phyloP scores from a whole-genome alignment of 2,888 invertebrate species.

The Argynnis bischoffii region DNA sequence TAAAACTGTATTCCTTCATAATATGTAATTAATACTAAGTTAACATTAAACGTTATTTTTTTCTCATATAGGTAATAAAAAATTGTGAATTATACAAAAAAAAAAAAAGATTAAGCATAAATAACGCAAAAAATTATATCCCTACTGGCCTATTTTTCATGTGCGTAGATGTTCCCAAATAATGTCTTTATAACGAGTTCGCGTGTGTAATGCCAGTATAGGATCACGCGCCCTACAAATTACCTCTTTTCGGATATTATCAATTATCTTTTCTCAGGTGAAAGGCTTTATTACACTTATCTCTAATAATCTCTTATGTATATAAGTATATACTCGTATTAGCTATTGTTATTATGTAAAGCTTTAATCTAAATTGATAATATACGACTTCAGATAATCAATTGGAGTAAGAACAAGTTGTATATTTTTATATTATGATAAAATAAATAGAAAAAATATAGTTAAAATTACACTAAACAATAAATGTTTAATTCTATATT shows the following conservation, averaged over 20 bases:
- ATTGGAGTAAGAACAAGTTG: too few relatives aligned
- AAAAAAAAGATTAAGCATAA: conserved; percentile 8
- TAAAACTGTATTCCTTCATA: background rate
- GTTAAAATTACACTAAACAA: too few relatives aligned
- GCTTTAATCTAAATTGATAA: background rate
- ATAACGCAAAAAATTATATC: conserved; percentile 34
- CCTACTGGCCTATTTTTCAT: conserved; percentile 53
- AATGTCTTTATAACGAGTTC: conserved; percentile 74
- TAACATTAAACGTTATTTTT: too few relatives aligned
- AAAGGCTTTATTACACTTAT: conserved; percentile 21
- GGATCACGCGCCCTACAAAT: conserved; percentile 60
- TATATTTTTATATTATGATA: too few relatives aligned
- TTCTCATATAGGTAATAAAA: background rate
- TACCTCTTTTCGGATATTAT: conserved; percentile 43
- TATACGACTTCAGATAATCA: background rate
- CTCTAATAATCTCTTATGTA: conserved; percentile 1
- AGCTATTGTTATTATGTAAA: background rate
- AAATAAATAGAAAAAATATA: too few relatives aligned
- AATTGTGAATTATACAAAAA: background rate
- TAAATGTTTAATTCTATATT: too few relatives aligned
- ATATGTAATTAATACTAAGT: background rate
- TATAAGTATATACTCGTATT: background rate
- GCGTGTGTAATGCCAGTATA: conserved; percentile 68
- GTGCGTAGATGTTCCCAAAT: conserved; percentile 55
- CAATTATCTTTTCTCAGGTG: conserved; percentile 39